Base-by-base conservation (phyloP, 2,113 vertebrate genomes). In the Corvus hawaiiensis region DNA sequence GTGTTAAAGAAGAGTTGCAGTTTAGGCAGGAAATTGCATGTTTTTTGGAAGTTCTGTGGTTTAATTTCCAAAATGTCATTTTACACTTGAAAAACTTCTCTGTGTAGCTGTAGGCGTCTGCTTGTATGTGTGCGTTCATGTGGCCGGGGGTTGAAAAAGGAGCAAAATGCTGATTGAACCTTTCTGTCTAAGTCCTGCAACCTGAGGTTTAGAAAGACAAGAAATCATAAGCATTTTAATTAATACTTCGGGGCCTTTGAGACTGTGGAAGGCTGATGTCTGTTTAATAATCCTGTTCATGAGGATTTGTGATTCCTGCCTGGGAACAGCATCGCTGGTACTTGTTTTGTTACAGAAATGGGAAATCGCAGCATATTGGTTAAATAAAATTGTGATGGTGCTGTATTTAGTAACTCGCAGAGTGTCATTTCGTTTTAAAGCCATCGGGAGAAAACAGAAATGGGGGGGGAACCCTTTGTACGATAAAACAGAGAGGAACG, bases 121-220 rank as follows among this genome's bases (percentile, higher is more conserved):
- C 4, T 59, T 75, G 8, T 32, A 18, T 0, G 0, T 2, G 5
- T 28, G 19, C 68, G 28, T 23, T 80, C 52, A 1, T 12, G 8
- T 3, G 51, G 62, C 9, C 0, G 0, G 16, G 13, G 11, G 4
- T 7, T 52, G 13, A 48, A 69, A 41, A 28, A 61, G 48, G 32
- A 61, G 33, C n/a, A 33, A 64, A 56, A 46, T 4, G 28, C 6
- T 39, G 26, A 7, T 27, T 19, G 37, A 59, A 48, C 17, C 39
- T 77, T 73, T 51, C 20, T 37, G n/a, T 35, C 32, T 13, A 35
- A 52, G 52, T 51, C 9, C 22, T 39, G 11, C 21, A 33, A 11
- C 7, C 28, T 4, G 52, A 32, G 20, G 33, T 61, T 79, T 66
- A 55, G 48, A 14, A 74, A 54, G 44, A 33, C 44, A 24, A 44